Percentiles rank a stretch among this genome's conserved stretches.
phyloP scores from a whole-genome alignment of 2,113 vertebrate genomes.

The Brachyhypopomus gauderio region DNA sequence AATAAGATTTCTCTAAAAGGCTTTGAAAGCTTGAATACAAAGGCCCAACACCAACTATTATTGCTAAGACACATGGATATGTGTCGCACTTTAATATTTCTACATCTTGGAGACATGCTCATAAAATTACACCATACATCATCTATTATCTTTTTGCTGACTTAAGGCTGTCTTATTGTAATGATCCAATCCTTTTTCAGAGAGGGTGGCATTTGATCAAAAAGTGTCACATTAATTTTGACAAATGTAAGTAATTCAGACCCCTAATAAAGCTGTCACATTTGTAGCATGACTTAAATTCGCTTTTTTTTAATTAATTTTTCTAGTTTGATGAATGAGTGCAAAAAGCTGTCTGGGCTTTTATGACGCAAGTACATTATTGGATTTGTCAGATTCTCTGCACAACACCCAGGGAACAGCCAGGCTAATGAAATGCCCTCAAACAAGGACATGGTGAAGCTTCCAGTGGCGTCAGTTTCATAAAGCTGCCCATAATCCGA shows the following conservation, averaged over 20 bases:
- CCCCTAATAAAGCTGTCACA: constrained; percentile 63
- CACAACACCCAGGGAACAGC: no score
- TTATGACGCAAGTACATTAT: constrained; percentile 40
- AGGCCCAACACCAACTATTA: constrained; percentile 9
- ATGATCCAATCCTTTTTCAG: constrained; percentile 31
- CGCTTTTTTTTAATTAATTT: constrained; percentile 54
- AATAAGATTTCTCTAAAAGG: constrained; percentile 34
- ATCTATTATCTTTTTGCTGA: constrained; percentile 38
- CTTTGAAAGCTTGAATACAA: constrained; percentile 22
- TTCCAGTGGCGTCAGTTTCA: constrained; percentile 15
- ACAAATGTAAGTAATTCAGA: constrained; percentile 58
- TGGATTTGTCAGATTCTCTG: constrained; percentile 19
- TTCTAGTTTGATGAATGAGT: constrained; percentile 54
- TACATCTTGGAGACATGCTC: background rate
- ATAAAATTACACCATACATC: constrained; percentile 30
- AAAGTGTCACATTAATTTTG: constrained; percentile 56
- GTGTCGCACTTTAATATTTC: constrained; percentile 1
- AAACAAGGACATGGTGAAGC: no score
- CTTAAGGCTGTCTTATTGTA: constrained; percentile 25
- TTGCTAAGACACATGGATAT: constrained; percentile 8
- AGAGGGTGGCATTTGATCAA: constrained; percentile 47
- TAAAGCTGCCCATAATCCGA: constrained; percentile 8
- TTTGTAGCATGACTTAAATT: constrained; percentile 52
- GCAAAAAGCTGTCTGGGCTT: constrained; percentile 34
- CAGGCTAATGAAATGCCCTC: no score